Evolutionary conservation across 35 echinoderm and acorn worm genomes (phyloP).

Genomic region (Lytechinus variegatus): DNA sequence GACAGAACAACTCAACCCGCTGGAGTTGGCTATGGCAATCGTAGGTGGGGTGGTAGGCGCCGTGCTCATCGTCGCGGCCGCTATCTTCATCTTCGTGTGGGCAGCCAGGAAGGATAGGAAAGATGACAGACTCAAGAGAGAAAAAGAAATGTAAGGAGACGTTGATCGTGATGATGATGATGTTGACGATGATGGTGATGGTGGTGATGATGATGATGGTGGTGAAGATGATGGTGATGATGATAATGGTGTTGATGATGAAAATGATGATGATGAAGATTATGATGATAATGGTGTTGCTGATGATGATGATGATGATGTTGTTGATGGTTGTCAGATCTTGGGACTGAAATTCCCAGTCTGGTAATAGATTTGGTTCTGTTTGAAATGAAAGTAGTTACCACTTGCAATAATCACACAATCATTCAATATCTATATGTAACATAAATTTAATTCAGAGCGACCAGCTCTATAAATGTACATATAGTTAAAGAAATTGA

Average conservation of each 20-base stretch:
- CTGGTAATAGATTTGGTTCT: too few species aligned
- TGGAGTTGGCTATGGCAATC: conserved; percentile 64
- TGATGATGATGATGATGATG: neutral
- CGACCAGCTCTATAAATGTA: too few species aligned
- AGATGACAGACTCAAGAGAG: conserved; percentile 18
- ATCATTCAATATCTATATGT: too few species aligned
- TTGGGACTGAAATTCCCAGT: too few species aligned
- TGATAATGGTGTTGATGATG: neutral
- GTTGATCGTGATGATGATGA: neutral
- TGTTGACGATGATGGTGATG: neutral
- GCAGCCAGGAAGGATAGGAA: conserved; percentile 58
- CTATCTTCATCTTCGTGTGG: conserved; percentile 59
- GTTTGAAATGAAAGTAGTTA: too few species aligned
- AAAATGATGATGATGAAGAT: neutral
- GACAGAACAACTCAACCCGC: conserved; percentile 77
- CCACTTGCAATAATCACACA: too few species aligned
- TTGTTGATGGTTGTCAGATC: too few species aligned
- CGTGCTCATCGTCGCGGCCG: conserved; percentile 60
- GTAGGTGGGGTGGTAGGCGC: conserved; percentile 62
- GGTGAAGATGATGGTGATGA: neutral
- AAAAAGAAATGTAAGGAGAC: conserved; percentile 24
- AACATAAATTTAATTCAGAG: too few species aligned
- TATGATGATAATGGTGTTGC: neutral
- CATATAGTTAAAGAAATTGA: too few species aligned
- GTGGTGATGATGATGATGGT: neutral